Evolutionary conservation across 1,140 invertebrate species (phyloP).

Genomic region (Cydia amplana): DNA sequence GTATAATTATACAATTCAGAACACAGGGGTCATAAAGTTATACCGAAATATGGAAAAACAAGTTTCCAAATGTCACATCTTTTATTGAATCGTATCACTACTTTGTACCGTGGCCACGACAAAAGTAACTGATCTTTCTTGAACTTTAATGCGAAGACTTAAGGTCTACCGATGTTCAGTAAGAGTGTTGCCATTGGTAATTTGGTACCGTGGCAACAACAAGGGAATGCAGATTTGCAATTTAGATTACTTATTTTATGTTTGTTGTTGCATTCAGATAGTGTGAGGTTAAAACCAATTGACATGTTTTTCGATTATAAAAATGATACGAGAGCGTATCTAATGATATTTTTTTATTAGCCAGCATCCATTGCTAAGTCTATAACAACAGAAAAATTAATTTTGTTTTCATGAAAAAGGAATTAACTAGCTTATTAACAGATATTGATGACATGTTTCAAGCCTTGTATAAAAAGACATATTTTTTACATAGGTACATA

Average conservation of each 20-base stretch:
- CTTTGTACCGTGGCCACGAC: constrained; percentile 24
- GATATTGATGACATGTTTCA: no score
- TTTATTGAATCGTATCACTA: constrained; percentile 27
- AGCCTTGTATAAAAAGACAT: no score
- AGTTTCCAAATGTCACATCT: constrained; percentile 66
- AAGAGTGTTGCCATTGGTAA: background rate
- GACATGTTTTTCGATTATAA: background rate
- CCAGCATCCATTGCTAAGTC: background rate
- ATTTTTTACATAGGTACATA: no score
- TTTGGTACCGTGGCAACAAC: constrained; percentile 16
- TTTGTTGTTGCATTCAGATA: constrained; percentile 5
- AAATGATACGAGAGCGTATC: background rate
- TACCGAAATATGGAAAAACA: constrained; percentile 53
- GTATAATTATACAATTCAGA: constrained; percentile 13
- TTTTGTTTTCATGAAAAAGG: background rate
- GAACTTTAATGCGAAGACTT: background rate
- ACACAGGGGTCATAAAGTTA: constrained; percentile 49
- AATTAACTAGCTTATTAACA: background rate
- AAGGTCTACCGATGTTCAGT: background rate
- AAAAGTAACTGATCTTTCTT: background rate
- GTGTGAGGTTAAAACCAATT: background rate
- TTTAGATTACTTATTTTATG: background rate
- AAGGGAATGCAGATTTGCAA: constrained; percentile 33
- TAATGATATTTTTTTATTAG: background rate
- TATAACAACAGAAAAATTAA: background rate